These are phyloP conservation scores for Leucophora obtusa DNA, from an alignment of 2,888 invertebrate genomes.

Conservation along the genomic window DNA sequence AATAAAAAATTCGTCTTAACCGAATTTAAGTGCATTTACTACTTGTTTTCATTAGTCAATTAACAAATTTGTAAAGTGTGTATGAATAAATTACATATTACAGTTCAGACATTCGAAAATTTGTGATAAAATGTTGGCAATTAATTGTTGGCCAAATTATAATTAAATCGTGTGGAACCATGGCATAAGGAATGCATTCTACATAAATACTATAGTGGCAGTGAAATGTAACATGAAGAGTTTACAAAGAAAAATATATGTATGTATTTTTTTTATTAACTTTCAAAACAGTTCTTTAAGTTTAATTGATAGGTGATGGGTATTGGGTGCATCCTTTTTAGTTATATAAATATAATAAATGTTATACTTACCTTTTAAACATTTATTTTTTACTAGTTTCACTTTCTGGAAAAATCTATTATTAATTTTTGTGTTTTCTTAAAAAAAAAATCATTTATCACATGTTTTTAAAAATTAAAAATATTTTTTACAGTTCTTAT, in stretches of 20 bases:
- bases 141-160: constrained; percentile 67
- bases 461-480: constrained; percentile 39
- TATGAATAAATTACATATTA: constrained; percentile 41
- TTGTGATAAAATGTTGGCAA: constrained; percentile 63
- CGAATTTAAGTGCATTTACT: constrained; percentile 15
- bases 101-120: constrained; percentile 45
- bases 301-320: too few relatives aligned
- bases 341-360: neutral
- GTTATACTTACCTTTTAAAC: neutral
- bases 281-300: too few relatives aligned
- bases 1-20: constrained; percentile 25
- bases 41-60: constrained; percentile 52
- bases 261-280: too few relatives aligned
- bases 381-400: neutral
- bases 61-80: constrained; percentile 50
- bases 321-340: too few relatives aligned
- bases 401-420: neutral
- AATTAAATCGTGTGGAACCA: constrained; percentile 65
- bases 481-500: constrained; percentile 69
- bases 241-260: too few relatives aligned
- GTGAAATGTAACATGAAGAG: neutral
- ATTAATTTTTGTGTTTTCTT: constrained; percentile 32
- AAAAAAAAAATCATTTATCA: constrained; percentile 65
- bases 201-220: neutral
- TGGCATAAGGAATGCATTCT: constrained; percentile 28